These are phyloP conservation scores for Pomatostomus ruficeps DNA, from an alignment of 2,113 vertebrate genomes.

Conservation along the genomic window DNA sequence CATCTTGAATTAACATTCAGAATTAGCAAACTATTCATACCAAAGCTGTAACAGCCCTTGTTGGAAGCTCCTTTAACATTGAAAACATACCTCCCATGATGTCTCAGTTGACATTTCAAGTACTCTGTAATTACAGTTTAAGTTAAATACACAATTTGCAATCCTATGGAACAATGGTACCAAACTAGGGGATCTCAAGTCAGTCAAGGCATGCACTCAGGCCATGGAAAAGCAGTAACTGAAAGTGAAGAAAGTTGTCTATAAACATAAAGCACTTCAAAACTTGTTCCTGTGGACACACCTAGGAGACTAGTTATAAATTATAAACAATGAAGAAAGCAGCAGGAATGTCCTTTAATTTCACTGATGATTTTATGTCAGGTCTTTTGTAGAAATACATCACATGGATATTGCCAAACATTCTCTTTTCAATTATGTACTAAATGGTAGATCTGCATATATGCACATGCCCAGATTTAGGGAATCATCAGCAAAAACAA, in stretches of 20 bases:
- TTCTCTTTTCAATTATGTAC: background rate
- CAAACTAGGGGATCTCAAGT: background rate
- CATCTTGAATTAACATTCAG: background rate
- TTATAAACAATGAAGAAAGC: background rate
- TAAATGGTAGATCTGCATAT: background rate
- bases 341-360: background rate
- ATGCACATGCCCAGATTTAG: background rate
- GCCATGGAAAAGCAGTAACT: background rate
- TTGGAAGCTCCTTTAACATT: background rate
- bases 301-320: background rate
- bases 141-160: background rate
- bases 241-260: background rate
- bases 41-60: background rate
- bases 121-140: background rate
- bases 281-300: background rate
- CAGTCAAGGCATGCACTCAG: background rate
- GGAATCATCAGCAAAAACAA: background rate
- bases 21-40: background rate
- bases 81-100: background rate
- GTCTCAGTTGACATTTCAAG: background rate
- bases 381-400: background rate
- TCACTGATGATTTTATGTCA: background rate
- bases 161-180: background rate
- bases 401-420: fast-evolving
- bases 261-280: background rate